Percentiles rank a stretch among this genome's conserved stretches.
These are phyloP conservation scores for Megalurothrips usitatus DNA, from an alignment of 2,888 invertebrate species.

Conservation along the genomic window DNA sequence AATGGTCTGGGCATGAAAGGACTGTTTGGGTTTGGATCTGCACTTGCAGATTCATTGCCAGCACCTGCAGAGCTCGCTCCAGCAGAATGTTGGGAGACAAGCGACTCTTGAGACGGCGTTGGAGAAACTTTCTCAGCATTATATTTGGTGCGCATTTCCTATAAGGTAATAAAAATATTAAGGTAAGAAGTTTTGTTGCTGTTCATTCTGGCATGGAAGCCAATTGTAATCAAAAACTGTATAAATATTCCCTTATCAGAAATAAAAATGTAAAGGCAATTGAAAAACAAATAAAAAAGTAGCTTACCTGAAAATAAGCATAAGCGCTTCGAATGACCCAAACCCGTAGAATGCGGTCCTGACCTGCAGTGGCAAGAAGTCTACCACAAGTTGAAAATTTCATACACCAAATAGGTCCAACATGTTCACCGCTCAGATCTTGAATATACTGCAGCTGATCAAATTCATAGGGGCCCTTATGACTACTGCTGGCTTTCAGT, in stretches of 20 bases:
- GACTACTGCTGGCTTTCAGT: slow-evolving; percentile 89
- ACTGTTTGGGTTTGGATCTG: slow-evolving; percentile 56
- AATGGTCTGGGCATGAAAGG: slow-evolving; percentile 88
- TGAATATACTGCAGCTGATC: slow-evolving; percentile 83
- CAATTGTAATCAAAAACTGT: not conserved
- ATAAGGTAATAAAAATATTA: not conserved
- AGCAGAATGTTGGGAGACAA: slow-evolving; percentile 70
- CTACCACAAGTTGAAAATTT: slow-evolving; percentile 95
- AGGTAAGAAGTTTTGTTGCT: too few relatives aligned
- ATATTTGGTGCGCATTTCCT: slow-evolving; percentile 94
- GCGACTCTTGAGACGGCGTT: slow-evolving; percentile 86
- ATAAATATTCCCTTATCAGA: not conserved
- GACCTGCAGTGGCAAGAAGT: slow-evolving; percentile 92
- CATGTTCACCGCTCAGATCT: slow-evolving; percentile 77
- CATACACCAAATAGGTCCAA: slow-evolving; percentile 97
- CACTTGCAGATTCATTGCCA: slow-evolving; percentile 55
- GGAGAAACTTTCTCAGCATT: slow-evolving; percentile 89
- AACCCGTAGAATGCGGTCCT: slow-evolving; percentile 87
- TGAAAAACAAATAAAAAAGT: slow-evolving; percentile 19
- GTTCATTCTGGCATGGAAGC: too few relatives aligned
- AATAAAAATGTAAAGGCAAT: not conserved
- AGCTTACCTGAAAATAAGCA: slow-evolving; percentile 74
- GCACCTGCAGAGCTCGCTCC: not conserved
- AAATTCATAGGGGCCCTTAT: slow-evolving; percentile 97
- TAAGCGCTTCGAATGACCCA: slow-evolving; percentile 92